Evolutionary conservation across 2,888 invertebrate species (phyloP), one percentile per base, ranked within the genome.

Genomic region (Drosophila pegasa): DNA sequence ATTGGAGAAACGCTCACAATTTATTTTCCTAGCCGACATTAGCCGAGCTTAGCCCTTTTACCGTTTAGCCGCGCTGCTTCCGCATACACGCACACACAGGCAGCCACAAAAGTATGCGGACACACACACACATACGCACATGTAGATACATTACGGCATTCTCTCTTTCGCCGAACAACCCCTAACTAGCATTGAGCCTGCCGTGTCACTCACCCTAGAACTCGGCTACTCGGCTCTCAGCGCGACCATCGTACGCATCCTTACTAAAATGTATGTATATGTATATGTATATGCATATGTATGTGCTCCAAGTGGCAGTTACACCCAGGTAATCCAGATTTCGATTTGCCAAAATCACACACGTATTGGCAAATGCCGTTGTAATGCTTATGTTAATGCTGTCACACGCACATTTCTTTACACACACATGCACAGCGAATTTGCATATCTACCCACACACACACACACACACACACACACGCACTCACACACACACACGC

Each of bases 141-240:
- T 25, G 5, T 33, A 41, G 4, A 31, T 33, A 16, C 12, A 22
- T 7, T 27, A 48, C 27, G 45, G 65, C 43, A 27, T 70, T 74
- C 60, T 64, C 59, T 62, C 41, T 62, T 50, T 12, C 18, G 20
- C 50, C 43, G 48, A 67, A 67, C 80, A 87, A 87, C 80, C 81
- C 81, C 71, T 86, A 88, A 69, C 55, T 67, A 63, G 50, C 48
- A 29, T 29, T 62, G 51, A 67, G 40, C 58, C 58, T 50, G 62
- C 66, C 55, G 66, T 85, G 82, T 85, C 75, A 82, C 83, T 85
- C 88, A 88, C 81, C 88, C 83, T 78, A 70, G 57, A 73, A 80
- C 56, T 47, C 56, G n/a, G n/a, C n/a, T n/a, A n/a, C n/a, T n/a
- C n/a, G n/a, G n/a, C 58, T 61, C 58, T 52, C 33, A 43, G 18